A percentile compares a stretch with the other conserved stretches of the same genome.
These are phyloP conservation scores for Beris chalybata DNA, from an alignment of 2,888 invertebrate species.

Conservation along the genomic window DNA sequence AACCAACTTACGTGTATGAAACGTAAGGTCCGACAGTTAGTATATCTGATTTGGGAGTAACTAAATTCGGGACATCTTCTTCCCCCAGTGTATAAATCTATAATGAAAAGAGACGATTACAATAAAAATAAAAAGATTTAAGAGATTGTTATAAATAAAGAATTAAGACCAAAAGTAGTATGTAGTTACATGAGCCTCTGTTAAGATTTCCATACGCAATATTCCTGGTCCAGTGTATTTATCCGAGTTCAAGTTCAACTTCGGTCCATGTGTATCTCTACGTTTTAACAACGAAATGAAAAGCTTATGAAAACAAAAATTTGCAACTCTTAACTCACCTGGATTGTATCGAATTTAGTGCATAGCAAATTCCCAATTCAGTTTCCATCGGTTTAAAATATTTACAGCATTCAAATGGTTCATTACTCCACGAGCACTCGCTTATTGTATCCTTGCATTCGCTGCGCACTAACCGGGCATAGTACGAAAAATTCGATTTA, in stretches of 20 bases:
- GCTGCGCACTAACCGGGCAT: slow-evolving; percentile 63
- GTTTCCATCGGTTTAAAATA: slow-evolving; percentile 68
- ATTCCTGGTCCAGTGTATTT: slow-evolving; percentile 65
- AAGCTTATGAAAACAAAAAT: not conserved
- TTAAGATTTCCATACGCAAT: slow-evolving; percentile 59
- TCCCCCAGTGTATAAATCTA: slow-evolving; percentile 66
- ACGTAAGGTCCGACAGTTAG: slow-evolving; percentile 63
- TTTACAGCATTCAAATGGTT: slow-evolving; percentile 65
- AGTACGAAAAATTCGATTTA: slow-evolving; percentile 62
- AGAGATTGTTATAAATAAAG: slow-evolving; percentile 15
- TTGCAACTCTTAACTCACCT: slow-evolving; percentile 39
- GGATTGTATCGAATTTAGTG: slow-evolving; percentile 66
- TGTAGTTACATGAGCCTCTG: slow-evolving; percentile 58
- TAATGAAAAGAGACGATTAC: slow-evolving; percentile 32
- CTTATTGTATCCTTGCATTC: slow-evolving; percentile 61
- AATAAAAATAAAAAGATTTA: slow-evolving; percentile 3
- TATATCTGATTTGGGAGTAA: slow-evolving; percentile 65
- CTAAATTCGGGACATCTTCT: slow-evolving; percentile 71
- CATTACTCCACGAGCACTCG: slow-evolving; percentile 65
- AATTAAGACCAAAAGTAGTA: not conserved
- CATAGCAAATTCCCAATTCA: slow-evolving; percentile 68
- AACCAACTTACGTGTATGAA: slow-evolving; percentile 56
- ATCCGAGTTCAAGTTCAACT: slow-evolving; percentile 65
- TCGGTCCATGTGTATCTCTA: slow-evolving; percentile 57
- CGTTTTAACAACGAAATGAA: not conserved